Evolutionary conservation across 2,888 invertebrate genomes (phyloP), one percentile per base, ranked within the genome.

Genomic region (Euproctis similis): DNA sequence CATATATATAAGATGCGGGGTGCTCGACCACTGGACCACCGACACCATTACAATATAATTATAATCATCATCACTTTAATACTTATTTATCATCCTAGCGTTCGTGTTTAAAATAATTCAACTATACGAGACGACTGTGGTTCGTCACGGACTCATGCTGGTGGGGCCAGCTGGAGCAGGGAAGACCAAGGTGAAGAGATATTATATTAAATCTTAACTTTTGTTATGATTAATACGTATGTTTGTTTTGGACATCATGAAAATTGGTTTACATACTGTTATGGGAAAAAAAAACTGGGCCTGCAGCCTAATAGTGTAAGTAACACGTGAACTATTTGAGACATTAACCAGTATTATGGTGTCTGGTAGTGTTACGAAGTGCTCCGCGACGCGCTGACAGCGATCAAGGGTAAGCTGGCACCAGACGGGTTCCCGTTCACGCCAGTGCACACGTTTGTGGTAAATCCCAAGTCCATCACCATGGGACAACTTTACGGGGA

Each of bases 401-500:
- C 84, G 0, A 78, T 93, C 42, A 87, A 86, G 41, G 92, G 92
- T 1, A 85, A 89, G 58, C 68, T 85, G 4, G 89, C 90, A 0
- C 92, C 92, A 0, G 90, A 90, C 33, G 92, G 92, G 8, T 86
- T 87, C 36, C 87, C 89, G 0, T 93, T 92, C 65, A 85, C 88
- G 8, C 72, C 87, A 0, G 89, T 89, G 0, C 85, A 87, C 45
- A 86, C 89, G 0, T 87, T 84, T 57, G 87, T 89, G 1, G 84
- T 94, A 30, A 94, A 94, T 72, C 94, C 94, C 5, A 94, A 94
- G 71, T 88, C 93, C 2, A 91, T 94, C 39, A 93, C 93, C 3
- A 91, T 94, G 90, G 93, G 93, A 0, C 93, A 93, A 66, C 80
- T 94, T n/a, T 94, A 93, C 55, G 93, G 93, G 1, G 92, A 93